phyloP scores from a whole-genome alignment of 2,113 vertebrate species.

The Uria lomvia region DNA sequence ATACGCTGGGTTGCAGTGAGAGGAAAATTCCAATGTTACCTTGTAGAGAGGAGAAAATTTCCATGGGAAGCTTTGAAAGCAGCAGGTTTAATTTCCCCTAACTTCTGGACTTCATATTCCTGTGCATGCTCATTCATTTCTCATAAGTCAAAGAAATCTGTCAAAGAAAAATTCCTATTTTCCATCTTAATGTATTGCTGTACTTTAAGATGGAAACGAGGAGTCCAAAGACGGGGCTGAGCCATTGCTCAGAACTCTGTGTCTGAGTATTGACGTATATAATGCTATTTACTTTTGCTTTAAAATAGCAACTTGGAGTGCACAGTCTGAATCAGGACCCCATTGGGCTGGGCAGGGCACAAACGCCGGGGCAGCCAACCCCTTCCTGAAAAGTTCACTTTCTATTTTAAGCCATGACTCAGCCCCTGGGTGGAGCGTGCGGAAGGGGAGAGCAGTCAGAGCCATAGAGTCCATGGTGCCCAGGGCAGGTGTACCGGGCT shows the following conservation, averaged over 20 bases:
- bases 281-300: not conserved
- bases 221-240: not conserved
- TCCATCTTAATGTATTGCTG: not conserved
- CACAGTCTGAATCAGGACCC: not conserved
- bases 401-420: conserved; percentile 19
- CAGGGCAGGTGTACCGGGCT: not conserved
- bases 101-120: not conserved
- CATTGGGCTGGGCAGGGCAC: not conserved
- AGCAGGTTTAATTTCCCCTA: not conserved
- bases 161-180: not conserved
- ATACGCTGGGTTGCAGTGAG: not conserved
- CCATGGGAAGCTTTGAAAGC: conserved; percentile 11
- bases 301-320: not conserved
- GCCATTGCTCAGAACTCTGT: not conserved
- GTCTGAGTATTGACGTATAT: not conserved
- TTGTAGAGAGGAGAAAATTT: not conserved
- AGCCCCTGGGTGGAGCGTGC: not conserved
- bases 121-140: not conserved
- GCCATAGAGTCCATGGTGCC: not conserved
- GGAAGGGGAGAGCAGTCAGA: not conserved
- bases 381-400: not conserved
- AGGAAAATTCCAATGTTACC: not conserved
- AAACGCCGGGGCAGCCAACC: not conserved
- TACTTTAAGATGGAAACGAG: not conserved
- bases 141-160: not conserved